These are phyloP conservation scores for Peucedramus taeniatus DNA, from an alignment of 2,113 vertebrate genomes.

Conservation along the genomic window DNA sequence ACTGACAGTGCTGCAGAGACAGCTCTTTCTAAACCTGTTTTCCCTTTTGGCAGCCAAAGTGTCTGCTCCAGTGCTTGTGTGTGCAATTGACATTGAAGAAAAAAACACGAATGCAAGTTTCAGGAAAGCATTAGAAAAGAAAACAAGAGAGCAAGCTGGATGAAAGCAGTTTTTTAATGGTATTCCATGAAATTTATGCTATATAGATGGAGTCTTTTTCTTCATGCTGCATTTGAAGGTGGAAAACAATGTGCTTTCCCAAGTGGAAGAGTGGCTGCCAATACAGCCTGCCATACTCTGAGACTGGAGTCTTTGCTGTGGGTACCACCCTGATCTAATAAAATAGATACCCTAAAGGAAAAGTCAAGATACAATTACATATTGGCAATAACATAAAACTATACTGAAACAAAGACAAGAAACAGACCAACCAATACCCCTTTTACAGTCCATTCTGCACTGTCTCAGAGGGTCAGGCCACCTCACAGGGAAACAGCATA, in stretches of 20 bases:
- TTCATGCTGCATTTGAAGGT: accelerated
- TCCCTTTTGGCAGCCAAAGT: background rate
- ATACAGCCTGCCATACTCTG: background rate
- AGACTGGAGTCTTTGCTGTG: background rate
- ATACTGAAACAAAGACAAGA: background rate
- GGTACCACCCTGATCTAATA: background rate
- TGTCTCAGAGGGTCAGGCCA: background rate
- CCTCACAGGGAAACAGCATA: background rate
- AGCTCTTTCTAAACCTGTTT: slow-evolving; percentile 29
- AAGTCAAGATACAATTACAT: background rate
- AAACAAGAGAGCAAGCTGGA: background rate
- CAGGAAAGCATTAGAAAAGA: background rate
- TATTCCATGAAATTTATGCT: background rate
- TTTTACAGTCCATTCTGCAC: background rate
- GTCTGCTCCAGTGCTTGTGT: background rate
- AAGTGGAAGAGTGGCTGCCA: background rate
- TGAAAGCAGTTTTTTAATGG: background rate
- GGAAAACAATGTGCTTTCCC: background rate
- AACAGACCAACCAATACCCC: background rate
- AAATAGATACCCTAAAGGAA: background rate
- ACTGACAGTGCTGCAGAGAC: background rate
- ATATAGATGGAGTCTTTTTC: background rate
- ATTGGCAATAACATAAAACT: background rate
- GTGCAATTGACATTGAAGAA: background rate
- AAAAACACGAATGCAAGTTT: background rate